Evolutionary conservation across 2,113 vertebrate genomes (phyloP).

Genomic region (Cheirogaleus medius): DNA sequence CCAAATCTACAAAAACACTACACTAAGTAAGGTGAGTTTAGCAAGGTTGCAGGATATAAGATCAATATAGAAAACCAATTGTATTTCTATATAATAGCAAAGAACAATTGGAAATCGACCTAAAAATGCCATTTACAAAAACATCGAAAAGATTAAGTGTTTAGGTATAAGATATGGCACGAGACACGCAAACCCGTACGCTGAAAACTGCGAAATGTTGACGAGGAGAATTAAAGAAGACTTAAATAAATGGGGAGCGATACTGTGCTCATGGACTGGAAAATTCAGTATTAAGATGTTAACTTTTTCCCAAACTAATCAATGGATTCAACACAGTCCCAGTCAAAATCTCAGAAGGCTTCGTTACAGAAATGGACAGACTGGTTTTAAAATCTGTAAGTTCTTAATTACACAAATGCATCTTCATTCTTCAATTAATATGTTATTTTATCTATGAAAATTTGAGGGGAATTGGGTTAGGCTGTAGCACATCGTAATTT

Average conservation of each 20-base stretch:
- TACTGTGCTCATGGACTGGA: fast-evolving
- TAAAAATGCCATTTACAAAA: neutral
- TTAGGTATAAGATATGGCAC: too few relatives aligned
- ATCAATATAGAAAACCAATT: neutral
- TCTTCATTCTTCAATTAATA: neutral
- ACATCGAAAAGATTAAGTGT: neutral
- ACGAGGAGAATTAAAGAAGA: neutral
- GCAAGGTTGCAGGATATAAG: neutral
- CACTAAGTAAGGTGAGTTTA: neutral
- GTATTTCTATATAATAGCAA: neutral
- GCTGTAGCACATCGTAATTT: neutral
- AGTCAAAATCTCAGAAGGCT: neutral
- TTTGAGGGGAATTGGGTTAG: neutral
- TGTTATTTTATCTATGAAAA: too few relatives aligned
- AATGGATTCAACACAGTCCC: too few relatives aligned
- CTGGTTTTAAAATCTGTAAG: neutral
- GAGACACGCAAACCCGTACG: neutral
- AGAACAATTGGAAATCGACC: neutral
- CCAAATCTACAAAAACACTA: neutral
- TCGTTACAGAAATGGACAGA: neutral
- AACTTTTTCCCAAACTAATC: neutral
- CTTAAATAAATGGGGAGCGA: neutral
- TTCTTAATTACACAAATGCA: neutral
- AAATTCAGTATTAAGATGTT: neutral
- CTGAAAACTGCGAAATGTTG: neutral